phyloP scores from a whole-genome alignment of 2,888 invertebrate genomes.

The Actias luna region DNA sequence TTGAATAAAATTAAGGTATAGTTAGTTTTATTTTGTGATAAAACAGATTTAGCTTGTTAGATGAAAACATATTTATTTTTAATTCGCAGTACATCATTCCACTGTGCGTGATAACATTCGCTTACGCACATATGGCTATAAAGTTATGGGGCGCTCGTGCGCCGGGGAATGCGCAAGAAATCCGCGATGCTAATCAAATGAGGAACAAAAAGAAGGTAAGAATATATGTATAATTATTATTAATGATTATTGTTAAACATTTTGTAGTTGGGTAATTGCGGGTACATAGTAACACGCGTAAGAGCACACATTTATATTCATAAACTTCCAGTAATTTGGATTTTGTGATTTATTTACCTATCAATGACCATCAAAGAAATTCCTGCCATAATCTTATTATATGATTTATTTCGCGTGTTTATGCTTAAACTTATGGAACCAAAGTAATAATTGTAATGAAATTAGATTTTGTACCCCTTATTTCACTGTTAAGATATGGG shows the following conservation, averaged over 20 bases:
- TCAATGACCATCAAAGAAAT: too few relatives aligned
- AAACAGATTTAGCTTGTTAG: neutral
- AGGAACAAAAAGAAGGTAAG: conserved; percentile 91
- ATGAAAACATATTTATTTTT: neutral
- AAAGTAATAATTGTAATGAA: too few relatives aligned
- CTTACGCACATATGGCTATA: conserved; percentile 90
- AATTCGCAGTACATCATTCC: conserved; percentile 88
- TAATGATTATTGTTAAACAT: neutral
- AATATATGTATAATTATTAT: neutral
- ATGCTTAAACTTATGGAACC: too few relatives aligned
- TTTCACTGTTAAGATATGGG: too few relatives aligned
- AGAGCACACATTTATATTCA: too few relatives aligned
- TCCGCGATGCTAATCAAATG: conserved; percentile 89
- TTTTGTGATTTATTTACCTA: too few relatives aligned
- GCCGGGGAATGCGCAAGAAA: conserved; percentile 90
- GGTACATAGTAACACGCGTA: too few relatives aligned
- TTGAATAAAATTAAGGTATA: neutral
- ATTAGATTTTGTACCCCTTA: too few relatives aligned
- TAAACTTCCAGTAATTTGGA: too few relatives aligned
- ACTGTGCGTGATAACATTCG: conserved; percentile 89
- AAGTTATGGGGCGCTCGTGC: conserved; percentile 90
- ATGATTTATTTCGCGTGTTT: too few relatives aligned
- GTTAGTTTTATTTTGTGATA: neutral
- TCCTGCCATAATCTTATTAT: too few relatives aligned
- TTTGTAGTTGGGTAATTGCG: neutral